Base-by-base conservation (phyloP, 2,113 vertebrate species). In the Hippolais icterina region DNA sequence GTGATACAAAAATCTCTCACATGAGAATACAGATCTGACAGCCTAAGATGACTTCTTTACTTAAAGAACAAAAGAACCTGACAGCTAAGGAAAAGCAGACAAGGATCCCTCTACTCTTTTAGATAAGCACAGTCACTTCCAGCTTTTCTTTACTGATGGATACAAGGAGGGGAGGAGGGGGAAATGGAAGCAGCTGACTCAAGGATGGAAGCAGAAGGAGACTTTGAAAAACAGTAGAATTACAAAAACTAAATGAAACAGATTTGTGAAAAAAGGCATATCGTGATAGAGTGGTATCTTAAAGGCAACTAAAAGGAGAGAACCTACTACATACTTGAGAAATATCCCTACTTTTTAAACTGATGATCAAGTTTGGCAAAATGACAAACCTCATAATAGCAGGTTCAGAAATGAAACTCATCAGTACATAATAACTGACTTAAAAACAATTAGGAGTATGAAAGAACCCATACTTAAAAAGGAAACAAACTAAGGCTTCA, bases 71-170 rank as follows among this genome's bases (percentile, higher is more conserved):
- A 94, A 82, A 49, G 24, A 89, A 83, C 44, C 41, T 56, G 74
- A 60, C 28, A 64, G 46, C n/a, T 41, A 79, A 85, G 82, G 63
- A 85, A 93, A 76, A 94, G 12, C 41, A 94, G 70, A 44, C 66
- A 83, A 79, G 66, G 53, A 90, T 85, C 75, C 53, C 42, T 89
- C 81, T 57, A 85, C 49, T 93, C 24, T 16, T 79, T 95, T 39
- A 90, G n/a, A 92, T 92, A 93, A 95, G 82, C 79, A 91, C 70
- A 90, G 75, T 61, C 66, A 88, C 82, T 95, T 94, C 81, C 95
- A 94, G 85, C 74, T 94, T 85, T 93, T 95, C 92, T 92, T 91
- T 72, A 65, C n/a, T 72, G 49, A 71, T 79, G 57, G 78, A 69
- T 74, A 39, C 18, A 49, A 28, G 33, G 81, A 65, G 39, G 28